These are phyloP conservation scores for Bombyx mandarina DNA, from an alignment of 1,140 invertebrate species.

Conservation along the genomic window DNA sequence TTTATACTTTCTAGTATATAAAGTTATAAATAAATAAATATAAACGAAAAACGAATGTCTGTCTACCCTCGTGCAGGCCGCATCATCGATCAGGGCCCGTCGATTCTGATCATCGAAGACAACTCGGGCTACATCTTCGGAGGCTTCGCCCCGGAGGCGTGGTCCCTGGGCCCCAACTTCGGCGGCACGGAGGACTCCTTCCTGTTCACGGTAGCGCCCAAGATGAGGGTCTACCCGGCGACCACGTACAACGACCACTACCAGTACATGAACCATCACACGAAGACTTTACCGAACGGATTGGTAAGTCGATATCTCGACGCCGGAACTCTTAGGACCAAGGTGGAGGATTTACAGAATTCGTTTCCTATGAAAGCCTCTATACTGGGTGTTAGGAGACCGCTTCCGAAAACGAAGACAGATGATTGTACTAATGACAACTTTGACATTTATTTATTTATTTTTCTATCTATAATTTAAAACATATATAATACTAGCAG, in stretches of 20 bases:
- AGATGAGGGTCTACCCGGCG: conserved; percentile 81
- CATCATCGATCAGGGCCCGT: conserved; percentile 83
- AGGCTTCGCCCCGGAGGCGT: conserved; percentile 84
- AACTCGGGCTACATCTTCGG: conserved; percentile 89
- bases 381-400: no score
- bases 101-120: conserved; percentile 84
- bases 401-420: no score
- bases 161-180: conserved; percentile 72
- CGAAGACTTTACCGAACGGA: conserved; percentile 93
- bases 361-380: no score
- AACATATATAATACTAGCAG: no score
- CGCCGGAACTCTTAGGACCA: no score
- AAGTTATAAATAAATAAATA: no score
- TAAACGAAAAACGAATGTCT: no score
- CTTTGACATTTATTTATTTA: no score
- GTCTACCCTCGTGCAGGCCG: conserved; percentile 64
- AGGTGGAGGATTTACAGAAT: no score
- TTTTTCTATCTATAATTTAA: no score
- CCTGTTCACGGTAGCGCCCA: conserved; percentile 85
- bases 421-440: no score
- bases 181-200: conserved; percentile 82
- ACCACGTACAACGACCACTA: conserved; percentile 91
- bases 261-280: conserved; percentile 91
- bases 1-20: no score
- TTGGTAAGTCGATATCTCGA: conserved; percentile 72